Evolutionary conservation across 2,888 invertebrate genomes (phyloP).

Genomic region (Podotricha telesiphe): DNA sequence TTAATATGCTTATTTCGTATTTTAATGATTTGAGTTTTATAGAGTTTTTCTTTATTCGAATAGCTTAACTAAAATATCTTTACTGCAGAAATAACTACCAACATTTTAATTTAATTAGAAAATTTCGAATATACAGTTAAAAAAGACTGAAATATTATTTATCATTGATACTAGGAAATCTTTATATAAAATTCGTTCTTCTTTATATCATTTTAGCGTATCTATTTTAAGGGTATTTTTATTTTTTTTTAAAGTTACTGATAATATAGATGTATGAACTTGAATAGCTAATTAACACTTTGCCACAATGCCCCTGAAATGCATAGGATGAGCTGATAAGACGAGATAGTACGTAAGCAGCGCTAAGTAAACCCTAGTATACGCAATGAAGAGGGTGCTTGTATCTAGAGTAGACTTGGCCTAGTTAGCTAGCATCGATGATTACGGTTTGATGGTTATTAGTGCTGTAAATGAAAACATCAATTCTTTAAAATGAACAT

Average conservation of each 20-base stretch:
- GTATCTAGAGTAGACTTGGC: conserved; percentile 24
- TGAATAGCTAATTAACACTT: conserved; percentile 9
- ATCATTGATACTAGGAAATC: too few species aligned
- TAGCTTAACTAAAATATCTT: too few species aligned
- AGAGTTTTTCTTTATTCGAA: too few species aligned
- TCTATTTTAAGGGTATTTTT: too few species aligned
- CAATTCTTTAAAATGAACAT: neutral
- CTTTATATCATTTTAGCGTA: too few species aligned
- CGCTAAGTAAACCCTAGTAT: conserved; percentile 14
- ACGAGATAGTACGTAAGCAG: conserved; percentile 20
- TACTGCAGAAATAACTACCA: too few species aligned
- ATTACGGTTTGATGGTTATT: conserved; percentile 15
- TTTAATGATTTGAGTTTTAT: neutral
- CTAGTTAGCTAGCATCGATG: conserved; percentile 23
- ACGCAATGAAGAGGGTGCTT: conserved; percentile 19
- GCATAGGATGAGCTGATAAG: conserved; percentile 17
- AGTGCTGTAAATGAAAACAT: neutral
- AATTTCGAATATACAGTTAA: too few species aligned
- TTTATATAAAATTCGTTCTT: too few species aligned
- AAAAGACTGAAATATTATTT: too few species aligned
- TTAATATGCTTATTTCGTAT: conserved; percentile 25
- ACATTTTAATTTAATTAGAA: too few species aligned
- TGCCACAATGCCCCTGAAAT: conserved; percentile 4
- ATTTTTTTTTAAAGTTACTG: neutral
- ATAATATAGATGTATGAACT: too few species aligned